Evolutionary conservation across 2,113 vertebrate species (phyloP).

Genomic region (Propithecus coquereli): DNA sequence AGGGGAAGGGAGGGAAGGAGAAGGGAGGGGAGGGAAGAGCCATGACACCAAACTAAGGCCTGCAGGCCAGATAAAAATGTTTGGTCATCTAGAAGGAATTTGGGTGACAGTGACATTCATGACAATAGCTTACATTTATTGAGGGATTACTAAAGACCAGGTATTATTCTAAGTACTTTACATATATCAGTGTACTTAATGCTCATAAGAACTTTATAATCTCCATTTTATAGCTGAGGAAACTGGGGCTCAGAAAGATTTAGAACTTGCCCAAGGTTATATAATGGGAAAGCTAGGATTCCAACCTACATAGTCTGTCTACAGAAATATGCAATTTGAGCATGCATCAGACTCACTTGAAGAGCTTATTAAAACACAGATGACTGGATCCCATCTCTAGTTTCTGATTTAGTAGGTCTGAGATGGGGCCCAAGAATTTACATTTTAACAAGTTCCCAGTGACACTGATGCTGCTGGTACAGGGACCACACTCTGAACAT

Average conservation of each 20-base stretch:
- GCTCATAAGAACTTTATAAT: not conserved
- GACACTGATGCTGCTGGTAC: not conserved
- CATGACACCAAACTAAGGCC: not conserved
- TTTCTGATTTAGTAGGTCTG: not conserved
- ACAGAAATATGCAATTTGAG: not conserved
- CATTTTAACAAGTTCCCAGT: not conserved
- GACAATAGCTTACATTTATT: not conserved
- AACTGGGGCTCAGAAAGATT: not conserved
- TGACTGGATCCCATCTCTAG: not conserved
- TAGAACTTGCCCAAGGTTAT: not conserved
- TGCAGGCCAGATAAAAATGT: not conserved
- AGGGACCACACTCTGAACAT: not conserved
- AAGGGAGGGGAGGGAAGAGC: not conserved
- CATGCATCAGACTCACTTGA: not conserved
- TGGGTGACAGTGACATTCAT: not conserved
- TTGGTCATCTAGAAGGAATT: not conserved
- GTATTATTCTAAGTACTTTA: conserved; percentile 3
- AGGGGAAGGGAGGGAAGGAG: not conserved
- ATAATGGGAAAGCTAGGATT: not conserved
- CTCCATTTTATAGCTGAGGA: conserved; percentile 11
- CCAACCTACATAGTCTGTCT: not conserved
- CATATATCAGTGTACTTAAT: not conserved
- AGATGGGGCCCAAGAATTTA: not conserved
- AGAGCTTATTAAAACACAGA: not conserved
- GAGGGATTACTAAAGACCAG: not conserved